Percentiles rank a stretch among this genome's conserved stretches.
These are phyloP conservation scores for Eupsilia transversa DNA, from an alignment of 2,888 invertebrate species.

Conservation along the genomic window DNA sequence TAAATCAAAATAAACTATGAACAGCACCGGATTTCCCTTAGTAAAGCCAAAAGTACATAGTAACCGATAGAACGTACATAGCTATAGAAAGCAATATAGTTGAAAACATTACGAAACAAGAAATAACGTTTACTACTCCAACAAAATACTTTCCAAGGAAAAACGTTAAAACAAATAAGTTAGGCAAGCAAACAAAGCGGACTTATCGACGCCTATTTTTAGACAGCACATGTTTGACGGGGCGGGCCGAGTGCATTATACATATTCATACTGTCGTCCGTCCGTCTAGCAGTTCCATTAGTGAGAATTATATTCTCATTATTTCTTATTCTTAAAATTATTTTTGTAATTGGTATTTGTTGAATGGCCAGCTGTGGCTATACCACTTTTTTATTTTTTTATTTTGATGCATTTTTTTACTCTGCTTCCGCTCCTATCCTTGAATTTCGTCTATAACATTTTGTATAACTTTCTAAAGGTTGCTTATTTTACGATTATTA, in stretches of 20 bases:
- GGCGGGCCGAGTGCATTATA: conserved; percentile 52
- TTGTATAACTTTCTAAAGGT: not conserved
- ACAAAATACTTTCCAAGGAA: conserved; percentile 62
- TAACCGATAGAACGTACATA: conserved; percentile 15
- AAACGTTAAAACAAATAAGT: conserved; percentile 65
- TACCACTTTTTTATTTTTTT: conserved; percentile 2
- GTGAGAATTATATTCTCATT: conserved; percentile 26
- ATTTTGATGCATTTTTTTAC: not conserved
- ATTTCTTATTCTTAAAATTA: conserved; percentile 22
- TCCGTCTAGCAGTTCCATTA: conserved; percentile 50
- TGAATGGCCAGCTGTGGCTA: not conserved
- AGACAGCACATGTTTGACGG: conserved; percentile 66
- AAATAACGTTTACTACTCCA: conserved; percentile 62
- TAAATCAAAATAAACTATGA: conserved; percentile 46
- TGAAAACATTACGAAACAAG: conserved; percentile 59
- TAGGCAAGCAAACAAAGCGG: conserved; percentile 64
- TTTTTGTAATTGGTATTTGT: not conserved
- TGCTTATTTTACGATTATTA: not conserved
- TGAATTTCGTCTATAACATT: not conserved
- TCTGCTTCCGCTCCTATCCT: not conserved
- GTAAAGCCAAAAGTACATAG: conserved; percentile 46
- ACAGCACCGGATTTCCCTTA: conserved; percentile 57
- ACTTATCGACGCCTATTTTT: conserved; percentile 69
- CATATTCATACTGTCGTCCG: conserved; percentile 66
- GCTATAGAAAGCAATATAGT: conserved; percentile 40